Conservation (phyloP, 2,797 vertebrate genomes). For the Amniataba percoides region DNA sequence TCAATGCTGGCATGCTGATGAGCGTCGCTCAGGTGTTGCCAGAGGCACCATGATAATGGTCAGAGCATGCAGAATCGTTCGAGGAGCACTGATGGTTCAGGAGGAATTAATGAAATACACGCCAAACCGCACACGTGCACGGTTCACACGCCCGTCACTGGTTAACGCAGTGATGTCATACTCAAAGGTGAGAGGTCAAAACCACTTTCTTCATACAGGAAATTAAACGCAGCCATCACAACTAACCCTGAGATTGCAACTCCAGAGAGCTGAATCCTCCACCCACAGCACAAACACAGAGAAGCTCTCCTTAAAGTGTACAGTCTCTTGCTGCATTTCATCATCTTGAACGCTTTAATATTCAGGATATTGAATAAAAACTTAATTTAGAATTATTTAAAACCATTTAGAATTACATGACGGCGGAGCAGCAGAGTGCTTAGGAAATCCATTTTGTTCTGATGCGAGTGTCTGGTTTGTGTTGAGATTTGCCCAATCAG, state of each 20-base stretch:
- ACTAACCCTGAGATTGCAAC: conserved; percentile 40
- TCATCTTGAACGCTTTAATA: conserved; percentile 37
- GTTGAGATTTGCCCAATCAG: conserved; percentile 80
- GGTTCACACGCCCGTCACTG: conserved; percentile 16
- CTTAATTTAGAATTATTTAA: conserved; percentile 68
- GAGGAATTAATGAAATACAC: conserved; percentile 61
- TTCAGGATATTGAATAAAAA: conserved; percentile 46
- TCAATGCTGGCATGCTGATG: conserved; percentile 78
- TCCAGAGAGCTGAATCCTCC: conserved; percentile 1
- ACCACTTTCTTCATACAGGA: conserved; percentile 54
- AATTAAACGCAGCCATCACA: conserved; percentile 59
- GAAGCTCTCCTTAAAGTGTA: conserved; percentile 8
- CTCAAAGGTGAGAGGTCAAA: conserved; percentile 54
- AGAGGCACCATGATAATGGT: conserved; percentile 82
- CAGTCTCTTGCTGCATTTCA: conserved; percentile 12
- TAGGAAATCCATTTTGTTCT: conserved; percentile 65
- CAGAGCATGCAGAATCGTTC: conserved; percentile 73
- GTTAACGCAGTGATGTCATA: conserved; percentile 38
- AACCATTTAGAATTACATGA: conserved; percentile 65
- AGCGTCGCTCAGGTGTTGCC: conserved; percentile 81
- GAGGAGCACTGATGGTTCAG: conserved; percentile 50
- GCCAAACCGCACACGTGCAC: conserved; percentile 12
- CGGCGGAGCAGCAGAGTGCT: conserved; percentile 45
- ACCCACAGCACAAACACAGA: conserved; percentile 22
- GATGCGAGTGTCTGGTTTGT: conserved; percentile 61